These are phyloP conservation scores for Doris montereyensis DNA, from an alignment of 2,888 invertebrate genomes.

Conservation along the genomic window DNA sequence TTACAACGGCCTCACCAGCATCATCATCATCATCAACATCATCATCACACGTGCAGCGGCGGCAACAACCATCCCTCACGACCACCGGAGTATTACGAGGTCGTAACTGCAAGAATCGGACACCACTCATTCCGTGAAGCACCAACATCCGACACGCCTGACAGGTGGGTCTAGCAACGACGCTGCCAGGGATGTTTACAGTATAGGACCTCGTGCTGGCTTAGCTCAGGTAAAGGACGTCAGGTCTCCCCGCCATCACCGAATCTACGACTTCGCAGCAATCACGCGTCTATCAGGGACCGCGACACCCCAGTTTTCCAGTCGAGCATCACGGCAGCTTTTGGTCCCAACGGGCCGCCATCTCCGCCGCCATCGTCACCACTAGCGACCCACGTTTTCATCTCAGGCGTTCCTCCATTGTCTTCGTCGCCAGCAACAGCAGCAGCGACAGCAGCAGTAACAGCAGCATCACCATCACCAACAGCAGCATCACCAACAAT, in stretches of 20 bases:
- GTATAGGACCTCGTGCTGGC: conserved; percentile 22
- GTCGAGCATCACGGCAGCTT: neutral
- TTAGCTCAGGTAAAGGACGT: conserved; percentile 14
- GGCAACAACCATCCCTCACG: neutral
- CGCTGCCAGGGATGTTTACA: conserved; percentile 30
- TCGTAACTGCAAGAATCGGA: conserved; percentile 34
- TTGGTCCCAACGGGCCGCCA: neutral
- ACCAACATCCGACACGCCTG: too few species aligned
- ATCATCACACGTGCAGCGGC: neutral
- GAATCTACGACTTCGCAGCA: conserved; percentile 29
- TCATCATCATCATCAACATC: neutral
- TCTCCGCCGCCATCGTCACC: conserved; percentile 16
- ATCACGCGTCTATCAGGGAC: conserved; percentile 25
- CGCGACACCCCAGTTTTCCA: conserved; percentile 22
- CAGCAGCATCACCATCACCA: conserved; percentile 5
- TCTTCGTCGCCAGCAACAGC: neutral
- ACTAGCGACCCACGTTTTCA: too few species aligned
- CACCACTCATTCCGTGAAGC: conserved; percentile 3
- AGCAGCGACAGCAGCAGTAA: neutral
- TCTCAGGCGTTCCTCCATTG: neutral
- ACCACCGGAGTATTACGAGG: conserved; percentile 30
- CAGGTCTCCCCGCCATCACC: conserved; percentile 37
- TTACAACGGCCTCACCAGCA: neutral
- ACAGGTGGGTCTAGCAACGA: too few species aligned
- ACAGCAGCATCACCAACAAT: neutral